Base-by-base conservation (phyloP, 2,113 vertebrate genomes). In the Diglossa brunneiventris region DNA sequence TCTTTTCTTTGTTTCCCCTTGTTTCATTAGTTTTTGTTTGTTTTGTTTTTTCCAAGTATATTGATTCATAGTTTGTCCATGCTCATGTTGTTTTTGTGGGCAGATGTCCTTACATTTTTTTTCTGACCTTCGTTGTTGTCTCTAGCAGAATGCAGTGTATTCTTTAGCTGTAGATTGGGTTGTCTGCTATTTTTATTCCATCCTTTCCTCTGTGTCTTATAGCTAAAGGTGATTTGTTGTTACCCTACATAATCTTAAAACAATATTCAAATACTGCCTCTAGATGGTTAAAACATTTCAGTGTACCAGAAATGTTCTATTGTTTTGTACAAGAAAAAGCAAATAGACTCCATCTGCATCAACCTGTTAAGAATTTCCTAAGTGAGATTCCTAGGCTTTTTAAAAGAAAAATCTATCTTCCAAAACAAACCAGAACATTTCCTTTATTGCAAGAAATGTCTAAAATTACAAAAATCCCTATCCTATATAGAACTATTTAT, bases 11-110 rank as follows among this genome's bases (percentile, higher is more conserved):
- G 4, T 49, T 58, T 50, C 37, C 11, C 4, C 14, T 37, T 52
- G 21, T 33, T n/a, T 47, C 26, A 5, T 59, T 58, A 37, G 11
- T 7, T 61, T 73, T 41, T 41, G 41, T 41, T 41, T 41, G 41
- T 14, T 49, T 49, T 49, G 14, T 63, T 70, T 58, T 0, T 0
- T 0, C 1, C 39, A 23, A 0, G 0, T 39, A 44, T 39, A 5
- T 35, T 59, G 12, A 21, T 73, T 53, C 8, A 35, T 58, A 16
- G 17, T 74, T 69, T 73, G 9, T 50, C 21, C 35, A n/a, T 64
- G 28, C 13, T 78, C 7, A 30, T 61, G 16, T 2, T 2, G 3
- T 1, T 81, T 62, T 67, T 64, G 10, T 49, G 21, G 20, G 5
- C 14, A 47, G 26, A 47, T 62, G 2, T 21, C 21, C 37, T 52